phyloP scores from a whole-genome alignment of 2,888 invertebrate species.

The Heliconius erato region DNA sequence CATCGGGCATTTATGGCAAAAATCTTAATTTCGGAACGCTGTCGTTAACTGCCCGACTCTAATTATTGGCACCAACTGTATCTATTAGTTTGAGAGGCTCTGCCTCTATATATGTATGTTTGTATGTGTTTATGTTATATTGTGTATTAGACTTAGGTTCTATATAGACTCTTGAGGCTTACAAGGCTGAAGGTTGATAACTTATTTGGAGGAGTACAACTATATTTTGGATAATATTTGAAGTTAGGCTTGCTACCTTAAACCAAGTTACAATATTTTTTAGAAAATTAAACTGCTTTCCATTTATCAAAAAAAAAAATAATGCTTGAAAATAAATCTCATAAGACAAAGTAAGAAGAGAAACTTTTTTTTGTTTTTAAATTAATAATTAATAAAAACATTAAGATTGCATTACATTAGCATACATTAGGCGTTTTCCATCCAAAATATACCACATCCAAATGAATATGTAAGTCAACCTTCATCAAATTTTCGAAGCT shows the following conservation, averaged over 20 bases:
- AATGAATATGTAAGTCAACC: not conserved
- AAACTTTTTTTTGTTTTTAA: no score
- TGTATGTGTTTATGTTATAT: not conserved
- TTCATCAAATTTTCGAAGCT: not conserved
- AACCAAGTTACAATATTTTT: no score
- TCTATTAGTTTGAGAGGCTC: conserved; percentile 73
- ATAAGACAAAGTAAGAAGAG: no score
- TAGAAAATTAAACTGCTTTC: no score
- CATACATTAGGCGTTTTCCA: not conserved
- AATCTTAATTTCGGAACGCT: conserved; percentile 82
- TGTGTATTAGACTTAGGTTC: not conserved
- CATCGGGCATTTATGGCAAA: conserved; percentile 83
- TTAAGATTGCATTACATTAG: not conserved
- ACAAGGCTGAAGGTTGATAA: no score
- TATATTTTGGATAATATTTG: not conserved
- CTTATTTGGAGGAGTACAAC: not conserved
- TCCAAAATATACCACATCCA: not conserved
- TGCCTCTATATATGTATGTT: conserved; percentile 13
- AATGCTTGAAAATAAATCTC: no score
- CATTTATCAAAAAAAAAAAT: no score
- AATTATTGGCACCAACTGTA: conserved; percentile 81
- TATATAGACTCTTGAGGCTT: not conserved
- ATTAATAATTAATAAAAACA: not conserved
- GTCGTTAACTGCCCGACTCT: conserved; percentile 83
- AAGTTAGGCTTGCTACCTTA: not conserved